These are phyloP conservation scores for Himalopsyche kuldschensis DNA, from an alignment of 2,888 invertebrate species.

Conservation along the genomic window DNA sequence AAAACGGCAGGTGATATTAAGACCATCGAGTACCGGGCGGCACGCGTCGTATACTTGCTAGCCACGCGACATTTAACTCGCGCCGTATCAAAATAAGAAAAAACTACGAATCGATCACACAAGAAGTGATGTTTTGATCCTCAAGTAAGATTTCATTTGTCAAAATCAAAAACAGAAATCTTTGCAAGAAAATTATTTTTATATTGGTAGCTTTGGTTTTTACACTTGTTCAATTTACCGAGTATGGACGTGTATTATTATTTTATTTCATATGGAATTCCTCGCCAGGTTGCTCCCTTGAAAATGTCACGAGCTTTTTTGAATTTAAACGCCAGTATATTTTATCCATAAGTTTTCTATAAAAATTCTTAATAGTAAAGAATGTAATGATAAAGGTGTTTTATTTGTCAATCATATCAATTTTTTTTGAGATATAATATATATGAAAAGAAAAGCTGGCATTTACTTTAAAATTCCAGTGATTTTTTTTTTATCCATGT, in stretches of 20 bases:
- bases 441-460: no score
- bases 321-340: background rate
- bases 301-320: background rate
- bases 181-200: background rate
- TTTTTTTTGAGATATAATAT: no score
- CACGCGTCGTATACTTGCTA: slow-evolving; percentile 18
- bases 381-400: background rate
- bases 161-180: background rate
- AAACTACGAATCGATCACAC: background rate
- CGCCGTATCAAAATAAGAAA: background rate
- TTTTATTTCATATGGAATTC: background rate
- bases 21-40: slow-evolving; percentile 11
- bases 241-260: background rate
- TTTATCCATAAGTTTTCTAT: background rate
- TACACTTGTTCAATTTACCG: background rate
- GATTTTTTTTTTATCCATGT: no score
- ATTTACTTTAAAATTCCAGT: no score
- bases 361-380: background rate
- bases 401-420: no score
- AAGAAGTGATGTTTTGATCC: background rate
- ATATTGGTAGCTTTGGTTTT: background rate
- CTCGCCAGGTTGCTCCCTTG: background rate
- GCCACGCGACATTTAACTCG: background rate
- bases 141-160: background rate
- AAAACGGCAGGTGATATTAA: slow-evolving; percentile 17